Evolutionary conservation across 2,113 vertebrate genomes (phyloP).

Genomic region (Baryphthengus martii): DNA sequence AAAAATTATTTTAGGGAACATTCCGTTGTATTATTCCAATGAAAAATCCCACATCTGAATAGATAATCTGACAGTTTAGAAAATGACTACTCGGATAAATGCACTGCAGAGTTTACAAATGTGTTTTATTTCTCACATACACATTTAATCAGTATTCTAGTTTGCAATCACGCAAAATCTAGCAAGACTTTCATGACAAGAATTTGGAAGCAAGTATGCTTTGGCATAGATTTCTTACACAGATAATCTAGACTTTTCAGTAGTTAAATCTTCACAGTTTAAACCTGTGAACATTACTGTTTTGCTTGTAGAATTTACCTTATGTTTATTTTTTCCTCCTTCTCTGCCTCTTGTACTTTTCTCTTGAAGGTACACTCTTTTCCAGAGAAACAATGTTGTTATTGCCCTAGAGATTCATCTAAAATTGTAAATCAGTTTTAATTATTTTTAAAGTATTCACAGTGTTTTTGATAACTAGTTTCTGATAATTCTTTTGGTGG

Average conservation of each 20-base stretch:
- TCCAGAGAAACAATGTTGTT: background rate
- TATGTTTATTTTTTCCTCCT: background rate
- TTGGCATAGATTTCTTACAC: background rate
- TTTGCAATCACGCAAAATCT: background rate
- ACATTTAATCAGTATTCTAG: background rate
- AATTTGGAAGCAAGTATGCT: background rate
- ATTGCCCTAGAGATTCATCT: background rate
- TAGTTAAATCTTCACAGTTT: background rate
- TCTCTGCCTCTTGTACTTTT: background rate
- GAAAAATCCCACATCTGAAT: background rate
- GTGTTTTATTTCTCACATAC: background rate
- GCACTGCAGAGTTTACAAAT: background rate
- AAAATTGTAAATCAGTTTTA: background rate
- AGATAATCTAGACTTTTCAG: background rate
- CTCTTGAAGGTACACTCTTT: background rate
- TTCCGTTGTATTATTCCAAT: background rate
- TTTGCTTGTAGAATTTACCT: background rate
- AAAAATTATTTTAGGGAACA: background rate
- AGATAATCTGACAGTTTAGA: background rate
- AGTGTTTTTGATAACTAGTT: background rate
- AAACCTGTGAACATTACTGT: background rate
- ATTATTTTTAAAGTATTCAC: background rate
- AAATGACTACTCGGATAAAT: background rate
- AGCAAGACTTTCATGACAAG: background rate
- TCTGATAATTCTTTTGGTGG: background rate